phyloP scores from a whole-genome alignment of 2,113 vertebrate genomes.

The Petromus typicus region DNA sequence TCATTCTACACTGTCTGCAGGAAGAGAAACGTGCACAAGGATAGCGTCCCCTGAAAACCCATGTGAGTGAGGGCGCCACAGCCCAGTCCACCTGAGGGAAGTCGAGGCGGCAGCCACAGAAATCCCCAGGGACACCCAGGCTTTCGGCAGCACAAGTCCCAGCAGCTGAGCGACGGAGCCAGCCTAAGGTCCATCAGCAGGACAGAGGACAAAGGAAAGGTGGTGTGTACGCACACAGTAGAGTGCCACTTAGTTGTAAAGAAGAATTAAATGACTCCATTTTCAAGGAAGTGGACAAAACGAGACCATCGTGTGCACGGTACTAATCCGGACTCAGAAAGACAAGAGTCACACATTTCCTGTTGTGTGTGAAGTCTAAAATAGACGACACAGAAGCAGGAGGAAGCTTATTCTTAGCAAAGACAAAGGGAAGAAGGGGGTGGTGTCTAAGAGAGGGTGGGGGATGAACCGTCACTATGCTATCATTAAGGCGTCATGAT shows the following conservation, averaged over 20 bases:
- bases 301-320: neutral
- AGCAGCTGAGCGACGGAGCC: neutral
- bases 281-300: neutral
- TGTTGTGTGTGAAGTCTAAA: neutral
- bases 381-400: too few relatives aligned
- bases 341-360: neutral
- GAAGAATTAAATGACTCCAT: neutral
- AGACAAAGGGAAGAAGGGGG: neutral
- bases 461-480: neutral
- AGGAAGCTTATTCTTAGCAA: neutral
- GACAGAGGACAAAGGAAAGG: neutral
- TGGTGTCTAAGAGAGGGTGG: neutral
- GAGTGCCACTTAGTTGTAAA: neutral
- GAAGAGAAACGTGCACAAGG: neutral
- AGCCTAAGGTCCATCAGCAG: neutral
- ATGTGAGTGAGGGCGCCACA: too few relatives aligned
- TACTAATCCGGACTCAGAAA: neutral
- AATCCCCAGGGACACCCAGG: neutral
- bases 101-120: neutral
- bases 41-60: neutral
- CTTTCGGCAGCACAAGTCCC: neutral
- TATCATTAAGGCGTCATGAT: neutral
- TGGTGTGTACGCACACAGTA: neutral
- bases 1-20: neutral
- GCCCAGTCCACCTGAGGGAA: neutral